Evolutionary conservation across 2,888 invertebrate genomes (phyloP), one percentile per base, ranked within the genome.

Genomic region (Eucera pruinosa): DNA sequence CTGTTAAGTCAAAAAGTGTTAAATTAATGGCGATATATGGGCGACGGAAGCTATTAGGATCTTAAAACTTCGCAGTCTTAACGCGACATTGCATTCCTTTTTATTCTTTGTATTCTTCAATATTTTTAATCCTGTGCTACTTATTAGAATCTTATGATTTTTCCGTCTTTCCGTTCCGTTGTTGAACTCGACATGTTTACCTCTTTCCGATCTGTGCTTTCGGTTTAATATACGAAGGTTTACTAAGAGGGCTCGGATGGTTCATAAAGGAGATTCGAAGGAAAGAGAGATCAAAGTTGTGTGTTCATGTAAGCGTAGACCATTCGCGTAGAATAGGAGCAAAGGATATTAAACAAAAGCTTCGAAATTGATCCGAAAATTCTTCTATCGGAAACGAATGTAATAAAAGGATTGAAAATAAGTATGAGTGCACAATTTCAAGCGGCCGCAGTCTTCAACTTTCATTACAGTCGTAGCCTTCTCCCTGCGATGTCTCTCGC

Each of bases 191-290:
- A 20, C 50, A 20, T n/a, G 18, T 33, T 36, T 54, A 57, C 33
- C 45, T 43, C 60, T 54, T n/a, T n/a, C n/a, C n/a, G 27, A 7
- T 7, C 23, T 6, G 23, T 62, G 52, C 18, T 58, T 39, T 23
- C 20, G 27, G 23, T 60, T 61, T 72, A 69, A 72, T 69, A 61
- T 70, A 61, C 25, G 36, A 47, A 30, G 33, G 50, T 54, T 69
- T 41, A 33, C 15, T 23, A 54, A 70, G 54, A 54, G 52, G 39
- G 30, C 39, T 36, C 50, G 25, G 20, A n/a, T 13, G 54, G 47
- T 41, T 70, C 54, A 61, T 41, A 58, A 43, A 41, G 30, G 41
- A 27, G 54, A 36, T 41, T 36, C 6, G 54, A 41, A 54, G 36
- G 54, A 33, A 54, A 9, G 47, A 47, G 30, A 47, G 45, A 72